Percentiles rank a stretch among this genome's conserved stretches.
Conservation (phyloP, 2,888 invertebrate genomes). For the Tolmerus cingulatus region DNA sequence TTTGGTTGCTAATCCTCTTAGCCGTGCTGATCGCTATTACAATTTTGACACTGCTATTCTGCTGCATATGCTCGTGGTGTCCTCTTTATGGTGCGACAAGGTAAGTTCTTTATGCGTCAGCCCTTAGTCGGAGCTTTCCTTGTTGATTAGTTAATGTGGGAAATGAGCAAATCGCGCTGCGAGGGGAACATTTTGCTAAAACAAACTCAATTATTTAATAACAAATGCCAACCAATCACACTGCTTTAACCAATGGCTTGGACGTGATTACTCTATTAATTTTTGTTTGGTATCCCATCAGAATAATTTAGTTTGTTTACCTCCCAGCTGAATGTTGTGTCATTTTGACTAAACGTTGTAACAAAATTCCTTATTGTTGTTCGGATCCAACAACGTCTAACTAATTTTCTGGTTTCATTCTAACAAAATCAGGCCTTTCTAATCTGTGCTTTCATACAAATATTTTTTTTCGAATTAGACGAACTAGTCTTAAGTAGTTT, state of each 20-base stretch:
- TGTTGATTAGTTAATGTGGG: neutral
- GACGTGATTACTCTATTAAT: neutral
- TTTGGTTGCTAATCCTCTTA: slow-evolving; percentile 81
- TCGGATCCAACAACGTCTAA: neutral
- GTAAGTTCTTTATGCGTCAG: slow-evolving; percentile 59
- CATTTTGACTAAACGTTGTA: neutral
- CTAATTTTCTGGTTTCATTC: slow-evolving; percentile 38
- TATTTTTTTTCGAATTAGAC: slow-evolving; percentile 37
- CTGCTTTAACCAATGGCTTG: neutral
- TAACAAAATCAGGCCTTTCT: slow-evolving; percentile 24
- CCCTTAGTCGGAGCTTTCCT: neutral
- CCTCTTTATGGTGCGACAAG: slow-evolving; percentile 82
- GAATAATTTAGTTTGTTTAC: slow-evolving; percentile 24
- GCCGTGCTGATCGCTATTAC: slow-evolving; percentile 78
- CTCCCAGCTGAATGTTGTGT: neutral
- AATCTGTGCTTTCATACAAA: slow-evolving; percentile 17
- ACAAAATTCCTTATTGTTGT: neutral
- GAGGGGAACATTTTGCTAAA: neutral
- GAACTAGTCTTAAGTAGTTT: slow-evolving; percentile 37
- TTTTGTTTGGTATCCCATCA: neutral
- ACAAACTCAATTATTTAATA: slow-evolving; percentile 29
- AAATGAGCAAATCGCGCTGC: neutral
- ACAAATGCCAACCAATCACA: neutral
- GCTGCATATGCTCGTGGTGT: slow-evolving; percentile 85
- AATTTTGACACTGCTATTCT: slow-evolving; percentile 76